Conservation (phyloP, 2,888 invertebrate species). For the Empis stercorea region DNA sequence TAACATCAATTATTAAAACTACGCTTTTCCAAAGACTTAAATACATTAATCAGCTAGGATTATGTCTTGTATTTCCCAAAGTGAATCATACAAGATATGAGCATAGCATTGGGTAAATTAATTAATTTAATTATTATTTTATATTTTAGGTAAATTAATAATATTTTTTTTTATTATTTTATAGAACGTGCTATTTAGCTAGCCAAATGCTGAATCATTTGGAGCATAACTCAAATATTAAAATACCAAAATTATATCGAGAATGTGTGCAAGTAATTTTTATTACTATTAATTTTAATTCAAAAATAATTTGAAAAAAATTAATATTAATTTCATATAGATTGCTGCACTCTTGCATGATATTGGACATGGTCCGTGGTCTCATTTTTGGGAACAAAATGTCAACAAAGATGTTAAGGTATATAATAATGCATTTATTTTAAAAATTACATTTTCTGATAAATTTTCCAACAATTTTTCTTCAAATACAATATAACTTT, state of each 20-base stretch:
- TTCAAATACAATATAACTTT: too few relatives aligned
- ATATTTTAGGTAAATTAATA: too few relatives aligned
- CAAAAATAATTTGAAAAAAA: too few relatives aligned
- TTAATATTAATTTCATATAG: constrained; percentile 14
- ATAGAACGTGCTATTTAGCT: constrained; percentile 40
- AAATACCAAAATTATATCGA: constrained; percentile 22
- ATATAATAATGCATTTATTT: too few relatives aligned
- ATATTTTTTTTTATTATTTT: too few relatives aligned
- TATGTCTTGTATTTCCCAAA: constrained; percentile 38
- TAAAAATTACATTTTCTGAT: too few relatives aligned
- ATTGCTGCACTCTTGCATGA: constrained; percentile 56
- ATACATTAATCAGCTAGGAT: constrained; percentile 44
- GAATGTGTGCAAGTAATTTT: constrained; percentile 14
- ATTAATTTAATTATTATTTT: too few relatives aligned
- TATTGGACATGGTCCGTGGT: constrained; percentile 55
- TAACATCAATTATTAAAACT: constrained; percentile 41
- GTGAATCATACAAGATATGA: constrained; percentile 45
- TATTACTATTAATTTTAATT: too few relatives aligned
- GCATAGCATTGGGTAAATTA: constrained; percentile 36
- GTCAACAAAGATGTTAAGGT: constrained; percentile 10
- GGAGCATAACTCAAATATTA: constrained; percentile 22
- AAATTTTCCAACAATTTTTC: too few relatives aligned
- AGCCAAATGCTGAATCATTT: constrained; percentile 34
- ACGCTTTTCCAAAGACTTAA: constrained; percentile 48
- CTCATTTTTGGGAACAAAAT: constrained; percentile 46